Evolutionary conservation across 1,140 invertebrate genomes (phyloP).

Genomic region (Globodera rostochiensis): DNA sequence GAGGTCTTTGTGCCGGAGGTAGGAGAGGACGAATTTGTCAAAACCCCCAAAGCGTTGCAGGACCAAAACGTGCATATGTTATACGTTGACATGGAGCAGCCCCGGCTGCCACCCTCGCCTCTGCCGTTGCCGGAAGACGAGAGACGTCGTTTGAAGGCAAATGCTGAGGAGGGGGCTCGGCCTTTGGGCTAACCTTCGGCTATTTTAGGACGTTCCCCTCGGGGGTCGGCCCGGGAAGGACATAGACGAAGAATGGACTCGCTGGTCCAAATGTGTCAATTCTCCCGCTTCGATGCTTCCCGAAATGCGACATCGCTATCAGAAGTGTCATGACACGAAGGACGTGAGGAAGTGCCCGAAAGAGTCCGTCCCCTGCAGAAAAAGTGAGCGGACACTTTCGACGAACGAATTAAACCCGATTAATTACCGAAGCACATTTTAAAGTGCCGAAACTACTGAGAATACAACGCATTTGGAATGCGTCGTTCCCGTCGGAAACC

Average conservation of each 20-base stretch:
- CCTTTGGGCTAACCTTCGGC: background rate
- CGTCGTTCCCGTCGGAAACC: background rate
- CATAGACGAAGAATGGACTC: constrained; percentile 29
- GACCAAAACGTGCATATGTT: constrained; percentile 22
- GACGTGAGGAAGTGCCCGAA: constrained; percentile 57
- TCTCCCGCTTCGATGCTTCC: constrained; percentile 3
- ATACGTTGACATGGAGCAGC: constrained; percentile 13
- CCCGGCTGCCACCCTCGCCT: background rate
- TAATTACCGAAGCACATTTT: constrained; percentile 9
- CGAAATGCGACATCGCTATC: constrained; percentile 52
- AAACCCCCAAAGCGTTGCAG: background rate
- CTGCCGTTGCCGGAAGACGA: background rate
- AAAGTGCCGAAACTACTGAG: constrained; percentile 3
- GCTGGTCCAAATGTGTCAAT: constrained; percentile 30
- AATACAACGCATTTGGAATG: constrained; percentile 11
- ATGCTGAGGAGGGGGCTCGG: background rate
- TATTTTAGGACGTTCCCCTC: constrained; percentile 12
- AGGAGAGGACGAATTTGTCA: background rate
- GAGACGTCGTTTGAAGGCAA: background rate
- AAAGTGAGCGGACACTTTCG: constrained; percentile 37
- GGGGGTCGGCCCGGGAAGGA: background rate
- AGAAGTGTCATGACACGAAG: constrained; percentile 49
- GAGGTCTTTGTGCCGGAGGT: constrained; percentile 43
- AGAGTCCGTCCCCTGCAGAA: constrained; percentile 49
- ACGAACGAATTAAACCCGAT: background rate